Evolutionary conservation across 1,140 invertebrate species (phyloP).

Genomic region (Teleogryllus occipitalis): DNA sequence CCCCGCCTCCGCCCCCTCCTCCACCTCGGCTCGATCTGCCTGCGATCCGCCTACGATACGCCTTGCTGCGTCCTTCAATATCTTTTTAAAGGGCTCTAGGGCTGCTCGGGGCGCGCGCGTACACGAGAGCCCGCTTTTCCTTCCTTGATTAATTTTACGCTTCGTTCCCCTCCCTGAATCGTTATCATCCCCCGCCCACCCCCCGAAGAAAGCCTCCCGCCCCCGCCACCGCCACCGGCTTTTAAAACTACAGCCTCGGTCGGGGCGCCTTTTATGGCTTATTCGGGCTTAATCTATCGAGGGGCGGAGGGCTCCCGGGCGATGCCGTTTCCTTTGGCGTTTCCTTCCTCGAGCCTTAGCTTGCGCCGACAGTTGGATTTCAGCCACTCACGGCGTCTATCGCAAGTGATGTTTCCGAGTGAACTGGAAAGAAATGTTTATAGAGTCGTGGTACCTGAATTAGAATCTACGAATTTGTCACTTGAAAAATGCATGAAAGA

Average conservation of each 20-base stretch:
- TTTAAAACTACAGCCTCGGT: not conserved
- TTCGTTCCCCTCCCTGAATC: not conserved
- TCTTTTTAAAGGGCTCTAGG: not conserved
- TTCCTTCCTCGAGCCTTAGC: not conserved
- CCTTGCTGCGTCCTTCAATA: no score
- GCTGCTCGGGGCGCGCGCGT: no score
- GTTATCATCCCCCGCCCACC: not conserved
- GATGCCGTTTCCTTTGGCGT: not conserved
- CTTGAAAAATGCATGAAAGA: no score
- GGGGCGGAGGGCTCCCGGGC: not conserved
- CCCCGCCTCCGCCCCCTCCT: no score
- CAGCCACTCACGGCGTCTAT: no score
- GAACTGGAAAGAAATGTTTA: no score
- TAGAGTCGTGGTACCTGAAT: no score
- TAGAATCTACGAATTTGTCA: no score
- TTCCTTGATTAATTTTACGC: constrained; percentile 5
- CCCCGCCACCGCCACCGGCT: not conserved
- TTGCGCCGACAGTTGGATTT: no score
- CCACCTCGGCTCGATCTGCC: no score
- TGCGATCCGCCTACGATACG: no score
- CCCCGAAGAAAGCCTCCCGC: not conserved
- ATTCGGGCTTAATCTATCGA: not conserved
- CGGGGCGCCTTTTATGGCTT: not conserved
- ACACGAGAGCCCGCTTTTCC: not conserved
- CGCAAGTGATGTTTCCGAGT: no score